Evolutionary conservation across 2,888 invertebrate species (phyloP).

Genomic region (Physocephala rufipes): DNA sequence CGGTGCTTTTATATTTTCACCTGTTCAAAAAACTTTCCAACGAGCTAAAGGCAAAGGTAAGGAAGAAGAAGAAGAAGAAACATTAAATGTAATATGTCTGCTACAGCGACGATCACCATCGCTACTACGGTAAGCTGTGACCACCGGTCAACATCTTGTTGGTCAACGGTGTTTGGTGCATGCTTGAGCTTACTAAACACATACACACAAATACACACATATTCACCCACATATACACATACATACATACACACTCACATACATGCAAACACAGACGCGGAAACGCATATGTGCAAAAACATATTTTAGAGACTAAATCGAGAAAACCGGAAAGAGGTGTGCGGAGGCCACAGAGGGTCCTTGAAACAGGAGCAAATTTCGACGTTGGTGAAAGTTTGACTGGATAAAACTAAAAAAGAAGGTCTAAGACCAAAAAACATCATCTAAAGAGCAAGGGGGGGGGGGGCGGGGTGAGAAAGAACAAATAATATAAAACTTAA

Average conservation of each 20-base stretch:
- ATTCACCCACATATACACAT: not conserved
- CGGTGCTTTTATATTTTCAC: not conserved
- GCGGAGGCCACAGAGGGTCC: not conserved
- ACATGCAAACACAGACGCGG: not conserved
- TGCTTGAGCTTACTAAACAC: slow-evolving; percentile 3
- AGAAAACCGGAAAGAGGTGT: not conserved
- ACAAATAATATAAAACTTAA: not conserved
- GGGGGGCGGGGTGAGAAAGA: not conserved
- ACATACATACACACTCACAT: not conserved
- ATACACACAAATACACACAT: not conserved
- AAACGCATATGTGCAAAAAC: not conserved
- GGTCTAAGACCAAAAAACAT: too few species aligned
- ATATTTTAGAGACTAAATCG: not conserved
- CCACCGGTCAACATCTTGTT: not conserved
- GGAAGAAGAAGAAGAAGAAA: too few species aligned
- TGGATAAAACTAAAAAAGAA: too few species aligned
- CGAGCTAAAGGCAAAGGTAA: too few species aligned
- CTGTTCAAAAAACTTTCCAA: too few species aligned
- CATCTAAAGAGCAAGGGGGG: not conserved
- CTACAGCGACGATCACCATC: not conserved
- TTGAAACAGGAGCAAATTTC: not conserved
- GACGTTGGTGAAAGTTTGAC: too few species aligned
- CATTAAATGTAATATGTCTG: not conserved
- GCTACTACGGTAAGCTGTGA: not conserved
- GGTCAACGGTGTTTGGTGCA: not conserved